phyloP scores from a whole-genome alignment of 1,140 invertebrate genomes.

The Plodia interpunctella region DNA sequence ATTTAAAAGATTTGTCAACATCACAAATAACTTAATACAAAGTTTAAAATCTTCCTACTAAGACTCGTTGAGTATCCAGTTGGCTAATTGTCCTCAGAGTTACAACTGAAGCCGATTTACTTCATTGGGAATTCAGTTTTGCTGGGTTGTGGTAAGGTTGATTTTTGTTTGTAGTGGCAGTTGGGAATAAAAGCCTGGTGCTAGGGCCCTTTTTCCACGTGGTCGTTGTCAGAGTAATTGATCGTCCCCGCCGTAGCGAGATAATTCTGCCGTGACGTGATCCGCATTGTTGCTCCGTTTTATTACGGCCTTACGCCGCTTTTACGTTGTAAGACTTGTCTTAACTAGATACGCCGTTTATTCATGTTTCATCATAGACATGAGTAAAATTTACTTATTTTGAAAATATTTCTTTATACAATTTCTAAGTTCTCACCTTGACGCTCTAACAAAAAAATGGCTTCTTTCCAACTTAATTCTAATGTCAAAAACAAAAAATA shows the following conservation, averaged over 20 bases:
- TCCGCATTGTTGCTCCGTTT: conserved; percentile 62
- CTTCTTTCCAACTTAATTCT: no score
- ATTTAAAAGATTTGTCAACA: conserved; percentile 6
- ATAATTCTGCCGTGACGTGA: conserved; percentile 68
- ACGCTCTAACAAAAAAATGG: no score
- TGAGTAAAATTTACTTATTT: no score
- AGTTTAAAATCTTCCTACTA: conserved; percentile 10
- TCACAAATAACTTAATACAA: not conserved
- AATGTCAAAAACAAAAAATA: no score
- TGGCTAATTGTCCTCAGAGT: conserved; percentile 11
- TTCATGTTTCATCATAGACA: no score
- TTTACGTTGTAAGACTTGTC: not conserved
- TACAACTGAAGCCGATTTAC: not conserved
- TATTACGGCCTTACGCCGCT: conserved; percentile 37
- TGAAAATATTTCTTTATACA: no score
- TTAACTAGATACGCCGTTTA: not conserved
- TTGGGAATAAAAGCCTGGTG: conserved; percentile 24
- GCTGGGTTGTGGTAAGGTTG: not conserved
- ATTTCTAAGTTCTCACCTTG: no score
- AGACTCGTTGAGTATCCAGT: conserved; percentile 9
- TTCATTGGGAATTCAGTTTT: conserved; percentile 4
- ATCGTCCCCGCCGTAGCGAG: conserved; percentile 62
- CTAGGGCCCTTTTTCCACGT: conserved; percentile 48
- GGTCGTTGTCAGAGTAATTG: conserved; percentile 64
- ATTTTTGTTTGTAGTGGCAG: not conserved